Evolutionary conservation across 2,113 vertebrate genomes (phyloP).

Genomic region (Aphyosemion australe): DNA sequence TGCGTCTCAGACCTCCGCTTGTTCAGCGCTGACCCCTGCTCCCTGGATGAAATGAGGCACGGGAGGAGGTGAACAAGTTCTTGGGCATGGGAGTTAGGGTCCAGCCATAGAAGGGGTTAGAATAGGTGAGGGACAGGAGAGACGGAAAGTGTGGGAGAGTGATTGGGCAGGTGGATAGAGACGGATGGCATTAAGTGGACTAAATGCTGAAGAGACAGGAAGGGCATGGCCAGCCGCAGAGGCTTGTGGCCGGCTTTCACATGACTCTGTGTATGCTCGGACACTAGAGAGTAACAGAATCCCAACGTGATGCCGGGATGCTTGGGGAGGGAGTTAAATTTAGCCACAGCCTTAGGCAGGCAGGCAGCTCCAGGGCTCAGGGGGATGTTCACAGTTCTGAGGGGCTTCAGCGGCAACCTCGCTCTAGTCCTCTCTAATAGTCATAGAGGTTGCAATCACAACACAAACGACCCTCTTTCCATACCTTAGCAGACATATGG

Average conservation of each 20-base stretch:
- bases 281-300: slow-evolving; percentile 75
- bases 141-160: slow-evolving; percentile 34
- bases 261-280: slow-evolving; percentile 63
- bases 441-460: slow-evolving; percentile 58
- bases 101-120: slow-evolving; percentile 44
- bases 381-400: slow-evolving; percentile 24
- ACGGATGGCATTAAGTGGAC: slow-evolving; percentile 60
- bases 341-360: slow-evolving; percentile 62
- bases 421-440: slow-evolving; percentile 40
- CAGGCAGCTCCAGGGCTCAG: slow-evolving; percentile 35
- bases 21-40: slow-evolving; percentile 32
- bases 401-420: slow-evolving; percentile 30
- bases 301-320: slow-evolving; percentile 71
- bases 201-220: slow-evolving; percentile 54
- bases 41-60: slow-evolving; percentile 36
- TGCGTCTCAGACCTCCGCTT: slow-evolving; percentile 27
- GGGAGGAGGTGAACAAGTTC: slow-evolving; percentile 35
- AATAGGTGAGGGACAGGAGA: slow-evolving; percentile 22
- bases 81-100: background rate
- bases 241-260: slow-evolving; percentile 69
- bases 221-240: slow-evolving; percentile 58
- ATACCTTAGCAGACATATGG: slow-evolving; percentile 51
- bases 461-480: slow-evolving; percentile 66
- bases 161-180: slow-evolving; percentile 51
- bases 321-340: slow-evolving; percentile 73